phyloP scores from a whole-genome alignment of 1,140 invertebrate species.

The Acromyrmex echinatior region DNA sequence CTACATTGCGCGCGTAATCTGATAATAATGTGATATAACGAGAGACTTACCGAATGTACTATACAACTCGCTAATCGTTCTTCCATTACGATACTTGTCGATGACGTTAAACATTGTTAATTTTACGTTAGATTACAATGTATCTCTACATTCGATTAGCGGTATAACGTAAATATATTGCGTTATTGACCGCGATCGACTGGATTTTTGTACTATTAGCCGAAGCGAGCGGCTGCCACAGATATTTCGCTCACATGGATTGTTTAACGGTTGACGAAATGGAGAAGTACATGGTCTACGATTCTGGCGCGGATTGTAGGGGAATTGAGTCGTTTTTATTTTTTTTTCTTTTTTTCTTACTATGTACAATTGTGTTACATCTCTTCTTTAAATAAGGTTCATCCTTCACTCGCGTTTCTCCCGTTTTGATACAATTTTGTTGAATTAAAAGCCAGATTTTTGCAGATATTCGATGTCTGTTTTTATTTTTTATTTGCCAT shows the following conservation, averaged over 20 bases:
- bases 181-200: slow-evolving; percentile 61
- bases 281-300: slow-evolving; percentile 81
- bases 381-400: slow-evolving; percentile 75
- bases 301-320: slow-evolving; percentile 81
- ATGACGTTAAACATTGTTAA: slow-evolving; percentile 66
- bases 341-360: slow-evolving; percentile 65
- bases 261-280: slow-evolving; percentile 83
- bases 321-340: slow-evolving; percentile 80
- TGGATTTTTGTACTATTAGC: slow-evolving; percentile 74
- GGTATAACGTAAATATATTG: slow-evolving; percentile 54
- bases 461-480: slow-evolving; percentile 76
- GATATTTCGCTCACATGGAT: slow-evolving; percentile 71
- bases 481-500: slow-evolving; percentile 65
- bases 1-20: slow-evolving; percentile 32
- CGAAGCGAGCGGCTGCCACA: slow-evolving; percentile 60
- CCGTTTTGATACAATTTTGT: slow-evolving; percentile 82
- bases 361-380: slow-evolving; percentile 74
- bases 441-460: slow-evolving; percentile 83
- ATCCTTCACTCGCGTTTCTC: slow-evolving; percentile 70
- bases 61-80: slow-evolving; percentile 59
- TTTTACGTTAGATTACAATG: slow-evolving; percentile 76
- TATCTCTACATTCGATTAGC: slow-evolving; percentile 58
- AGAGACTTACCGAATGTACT: slow-evolving; percentile 33
- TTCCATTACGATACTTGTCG: slow-evolving; percentile 68
- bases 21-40: slow-evolving; percentile 66